Percentiles rank a stretch among this genome's conserved stretches.
phyloP scores from a whole-genome alignment of 2,113 vertebrate species.

The Chrysochloris asiatica region DNA sequence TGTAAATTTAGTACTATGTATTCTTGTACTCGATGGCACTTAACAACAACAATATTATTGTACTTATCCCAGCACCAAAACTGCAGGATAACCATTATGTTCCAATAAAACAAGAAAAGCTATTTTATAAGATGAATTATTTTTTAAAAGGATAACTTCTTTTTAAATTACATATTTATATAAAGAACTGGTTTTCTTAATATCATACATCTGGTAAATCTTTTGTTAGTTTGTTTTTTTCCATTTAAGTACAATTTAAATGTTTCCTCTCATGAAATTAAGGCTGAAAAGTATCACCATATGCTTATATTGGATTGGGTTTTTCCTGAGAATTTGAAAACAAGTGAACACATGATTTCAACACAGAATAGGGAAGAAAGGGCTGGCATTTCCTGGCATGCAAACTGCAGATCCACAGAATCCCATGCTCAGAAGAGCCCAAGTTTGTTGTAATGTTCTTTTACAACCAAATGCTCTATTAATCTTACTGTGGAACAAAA shows the following conservation, averaged over 20 bases:
- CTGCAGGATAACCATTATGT: background rate
- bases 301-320: background rate
- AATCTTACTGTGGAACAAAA: too few species aligned
- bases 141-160: slow-evolving; percentile 49
- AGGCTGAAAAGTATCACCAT: background rate
- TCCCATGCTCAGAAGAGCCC: background rate
- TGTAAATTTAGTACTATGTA: too few species aligned
- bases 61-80: background rate
- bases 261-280: slow-evolving; percentile 53
- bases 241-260: slow-evolving; percentile 44
- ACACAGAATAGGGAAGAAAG: background rate
- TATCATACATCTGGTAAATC: slow-evolving; percentile 25
- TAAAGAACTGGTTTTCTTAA: slow-evolving; percentile 41
- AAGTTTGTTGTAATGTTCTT: background rate
- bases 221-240: background rate
- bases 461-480: too few species aligned
- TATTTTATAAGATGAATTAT: background rate
- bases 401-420: background rate
- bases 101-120: background rate
- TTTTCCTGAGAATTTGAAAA: background rate
- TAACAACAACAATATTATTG: background rate
- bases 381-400: background rate
- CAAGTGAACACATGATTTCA: background rate
- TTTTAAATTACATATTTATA: slow-evolving; percentile 21
- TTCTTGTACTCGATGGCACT: too few species aligned